Evolutionary conservation across 1,140 invertebrate genomes (phyloP).

Genomic region (Theocolax elegans): DNA sequence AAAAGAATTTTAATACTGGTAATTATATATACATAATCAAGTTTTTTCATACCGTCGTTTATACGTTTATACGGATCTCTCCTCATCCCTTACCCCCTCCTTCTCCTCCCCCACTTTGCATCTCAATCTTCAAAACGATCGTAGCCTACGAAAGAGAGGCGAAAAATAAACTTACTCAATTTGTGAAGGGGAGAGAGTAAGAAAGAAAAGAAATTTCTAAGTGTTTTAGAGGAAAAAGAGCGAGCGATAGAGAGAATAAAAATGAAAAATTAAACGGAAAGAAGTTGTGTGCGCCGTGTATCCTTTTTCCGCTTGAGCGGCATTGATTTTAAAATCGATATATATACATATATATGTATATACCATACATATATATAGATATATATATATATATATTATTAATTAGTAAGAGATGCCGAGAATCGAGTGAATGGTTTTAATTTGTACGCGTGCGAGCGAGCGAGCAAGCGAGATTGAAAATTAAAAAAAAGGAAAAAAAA

Average conservation of each 20-base stretch:
- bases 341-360: too few relatives aligned
- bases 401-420: conserved; percentile 44
- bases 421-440: too few relatives aligned
- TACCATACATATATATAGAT: too few relatives aligned
- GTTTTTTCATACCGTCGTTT: conserved; percentile 62
- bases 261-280: conserved; percentile 27
- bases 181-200: conserved; percentile 28
- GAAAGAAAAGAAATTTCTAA: conserved; percentile 48
- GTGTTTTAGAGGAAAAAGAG: too few relatives aligned
- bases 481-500: conserved; percentile 27
- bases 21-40: conserved; percentile 55
- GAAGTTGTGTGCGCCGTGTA: conserved; percentile 48
- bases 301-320: conserved; percentile 49
- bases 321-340: conserved; percentile 61
- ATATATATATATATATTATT: too few relatives aligned
- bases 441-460: too few relatives aligned
- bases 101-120: too few relatives aligned
- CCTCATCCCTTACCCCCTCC: too few relatives aligned
- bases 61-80: conserved; percentile 65
- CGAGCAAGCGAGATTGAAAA: conserved; percentile 6
- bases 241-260: conserved; percentile 38
- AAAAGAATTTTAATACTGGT: conserved; percentile 35
- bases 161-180: conserved; percentile 45
- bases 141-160: conserved; percentile 44
- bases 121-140: too few relatives aligned